Base-by-base conservation (phyloP, 2,797 vertebrate genomes). In the Thaleichthys pacificus region DNA sequence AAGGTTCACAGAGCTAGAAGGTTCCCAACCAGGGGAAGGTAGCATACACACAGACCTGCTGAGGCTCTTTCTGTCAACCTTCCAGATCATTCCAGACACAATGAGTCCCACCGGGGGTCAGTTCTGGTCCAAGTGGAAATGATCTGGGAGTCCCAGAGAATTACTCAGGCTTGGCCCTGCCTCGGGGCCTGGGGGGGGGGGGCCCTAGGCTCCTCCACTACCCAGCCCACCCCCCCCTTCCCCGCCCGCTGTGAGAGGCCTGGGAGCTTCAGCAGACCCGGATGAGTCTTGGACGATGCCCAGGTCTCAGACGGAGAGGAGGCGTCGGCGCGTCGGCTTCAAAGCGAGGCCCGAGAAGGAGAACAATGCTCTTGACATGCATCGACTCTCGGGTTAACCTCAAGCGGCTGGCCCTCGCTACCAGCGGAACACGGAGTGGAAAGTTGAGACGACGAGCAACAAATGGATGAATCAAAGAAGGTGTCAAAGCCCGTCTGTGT, bases 121-220 rank as follows among this genome's bases (percentile, higher is more conserved):
- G 82, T 89, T 79, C 76, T 76, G 72, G 81, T 84, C 71, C 87
- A 85, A 88, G 81, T 88, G 86, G 85, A 87, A 89, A 88, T 86
- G 78, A 86, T 90, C 88, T 88, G 79, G 81, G 73, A 86, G 83
- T 81, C 77, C 76, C 77, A 71, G 74, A 85, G 82, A 80, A 85
- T 91, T 89, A 85, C 87, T 87, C 85, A 86, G 79, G 66, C 86
- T 85, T 87, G 88, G 88, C 83, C 72, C 30, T 75, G 70, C 76
- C 73, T 28, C 63, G 79, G 66, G 21, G 61, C 77, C 68, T 76
- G 76, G 61, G 79, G 83, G 80, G 78, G 64, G 70, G 82, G 68
- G 80, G 81, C 75, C 85, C 54, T 21, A 71, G 67, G 51, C 78
- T 80, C 77, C 57, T n/a, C 57, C 19, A 60, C 21, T 22, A 60